These are phyloP conservation scores for Cyclura pinguis DNA, from an alignment of 2,797 vertebrate genomes.

Conservation along the genomic window DNA sequence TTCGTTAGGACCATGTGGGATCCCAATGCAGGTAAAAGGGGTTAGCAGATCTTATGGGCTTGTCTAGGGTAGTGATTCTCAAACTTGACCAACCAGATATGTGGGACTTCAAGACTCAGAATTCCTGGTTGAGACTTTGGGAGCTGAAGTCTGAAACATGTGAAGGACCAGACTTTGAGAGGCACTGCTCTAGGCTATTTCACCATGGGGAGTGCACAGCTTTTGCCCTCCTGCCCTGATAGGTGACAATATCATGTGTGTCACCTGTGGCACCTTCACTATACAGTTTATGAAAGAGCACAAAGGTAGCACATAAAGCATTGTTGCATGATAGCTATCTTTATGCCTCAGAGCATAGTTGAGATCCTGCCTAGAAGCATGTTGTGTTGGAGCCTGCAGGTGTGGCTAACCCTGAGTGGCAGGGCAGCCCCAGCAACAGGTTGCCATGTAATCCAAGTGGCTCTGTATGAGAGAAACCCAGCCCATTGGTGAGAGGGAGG, in stretches of 20 bases:
- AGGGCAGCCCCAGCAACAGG: too few relatives aligned
- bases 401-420: too few relatives aligned
- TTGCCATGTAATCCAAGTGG: too few relatives aligned
- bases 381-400: too few relatives aligned
- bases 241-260: too few relatives aligned
- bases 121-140: not conserved
- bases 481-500: too few relatives aligned
- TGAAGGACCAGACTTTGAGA: not conserved
- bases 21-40: slow-evolving; percentile 66
- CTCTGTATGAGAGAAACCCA: too few relatives aligned
- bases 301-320: not conserved
- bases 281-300: not conserved
- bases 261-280: too few relatives aligned
- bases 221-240: too few relatives aligned
- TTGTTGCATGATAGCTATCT: not conserved
- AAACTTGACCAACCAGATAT: too few relatives aligned
- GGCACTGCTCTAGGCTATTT: not conserved
- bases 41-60: not conserved
- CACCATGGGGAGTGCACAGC: too few relatives aligned
- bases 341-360: not conserved
- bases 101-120: not conserved
- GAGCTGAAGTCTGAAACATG: not conserved
- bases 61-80: not conserved
- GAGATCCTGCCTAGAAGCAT: not conserved
- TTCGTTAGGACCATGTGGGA: slow-evolving; percentile 69